Evolutionary conservation across 2,797 vertebrate genomes (phyloP).

Genomic region (Gadopsis bispinosus): DNA sequence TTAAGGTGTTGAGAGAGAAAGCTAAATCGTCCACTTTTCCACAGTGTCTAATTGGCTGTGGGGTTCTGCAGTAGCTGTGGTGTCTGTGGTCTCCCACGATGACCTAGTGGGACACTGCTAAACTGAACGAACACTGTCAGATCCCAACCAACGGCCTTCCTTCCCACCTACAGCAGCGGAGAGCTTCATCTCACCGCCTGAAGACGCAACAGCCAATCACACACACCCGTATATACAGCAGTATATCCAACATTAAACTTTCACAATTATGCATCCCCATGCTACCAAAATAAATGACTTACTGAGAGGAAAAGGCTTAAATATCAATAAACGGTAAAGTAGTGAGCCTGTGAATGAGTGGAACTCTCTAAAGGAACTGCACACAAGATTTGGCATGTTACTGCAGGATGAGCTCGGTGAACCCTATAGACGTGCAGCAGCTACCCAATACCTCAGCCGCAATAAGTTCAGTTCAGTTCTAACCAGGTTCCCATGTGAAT

Average conservation of each 20-base stretch:
- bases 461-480: neutral
- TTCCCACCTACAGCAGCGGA: constrained; percentile 27
- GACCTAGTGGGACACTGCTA: constrained; percentile 60
- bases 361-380: neutral
- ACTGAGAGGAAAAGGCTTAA: neutral
- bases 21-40: constrained; percentile 62
- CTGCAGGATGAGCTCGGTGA: constrained; percentile 7
- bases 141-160: constrained; percentile 34
- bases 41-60: constrained; percentile 52
- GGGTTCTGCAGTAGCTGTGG: constrained; percentile 66
- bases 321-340: neutral
- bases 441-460: neutral
- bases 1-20: constrained; percentile 63
- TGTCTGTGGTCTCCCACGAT: constrained; percentile 68
- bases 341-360: neutral
- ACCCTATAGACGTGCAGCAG: neutral
- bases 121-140: constrained; percentile 54
- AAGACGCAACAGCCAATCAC: constrained; percentile 16
- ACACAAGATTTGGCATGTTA: neutral
- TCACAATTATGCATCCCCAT: neutral
- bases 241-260: neutral
- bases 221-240: constrained; percentile 19
- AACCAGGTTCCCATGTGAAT: neutral
- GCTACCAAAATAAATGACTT: neutral
- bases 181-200: constrained; percentile 27